Percentiles rank a stretch among this genome's conserved stretches.
phyloP scores from a whole-genome alignment of 2,113 vertebrate species.

The Sus scrofa region T2T-Sscrofa CM000813.6:111587001-111587500 shows the following conservation, averaged over 20 bases:
- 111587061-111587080: background rate
- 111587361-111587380: background rate
- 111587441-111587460: constrained; percentile 43
- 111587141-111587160: constrained; percentile 7
- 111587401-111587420: constrained; percentile 37
- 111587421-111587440: background rate
- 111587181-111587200: constrained; percentile 5
- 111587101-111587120: background rate
- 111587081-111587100: background rate
- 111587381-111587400: background rate
- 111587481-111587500: background rate
- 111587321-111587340: background rate
- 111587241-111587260: background rate
- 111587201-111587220: background rate
- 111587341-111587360: background rate
- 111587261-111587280: background rate
- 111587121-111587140: background rate
- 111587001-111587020: background rate
- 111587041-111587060: background rate
- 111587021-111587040: background rate
- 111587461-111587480: background rate
- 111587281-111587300: background rate
- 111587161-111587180: constrained; percentile 23
- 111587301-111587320: background rate
- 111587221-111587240: background rate